phyloP scores from a whole-genome alignment of 2,113 vertebrate genomes.

The Haliaeetus leucogaster region DNA sequence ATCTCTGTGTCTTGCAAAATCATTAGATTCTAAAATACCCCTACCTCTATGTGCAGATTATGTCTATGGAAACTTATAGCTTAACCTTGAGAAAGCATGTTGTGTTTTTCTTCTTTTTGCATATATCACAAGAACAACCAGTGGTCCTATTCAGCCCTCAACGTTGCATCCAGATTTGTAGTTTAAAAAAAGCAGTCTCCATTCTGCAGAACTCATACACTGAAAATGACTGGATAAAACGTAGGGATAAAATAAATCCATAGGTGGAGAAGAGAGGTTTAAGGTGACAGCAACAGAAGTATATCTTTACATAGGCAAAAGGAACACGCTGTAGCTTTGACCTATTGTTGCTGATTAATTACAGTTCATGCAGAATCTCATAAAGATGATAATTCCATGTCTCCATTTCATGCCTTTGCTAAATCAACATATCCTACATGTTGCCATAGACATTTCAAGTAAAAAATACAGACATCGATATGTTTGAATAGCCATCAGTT shows the following conservation, averaged over 20 bases:
- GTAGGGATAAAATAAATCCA: background rate
- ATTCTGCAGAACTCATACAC: background rate
- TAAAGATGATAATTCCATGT: background rate
- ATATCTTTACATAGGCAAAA: background rate
- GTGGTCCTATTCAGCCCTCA: background rate
- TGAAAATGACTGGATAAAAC: background rate
- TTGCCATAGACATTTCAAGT: background rate
- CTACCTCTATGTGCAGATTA: background rate
- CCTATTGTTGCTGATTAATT: background rate
- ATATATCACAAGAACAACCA: background rate
- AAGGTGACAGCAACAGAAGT: background rate
- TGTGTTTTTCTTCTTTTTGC: background rate
- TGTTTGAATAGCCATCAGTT: background rate
- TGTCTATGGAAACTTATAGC: background rate
- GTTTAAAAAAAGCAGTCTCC: background rate
- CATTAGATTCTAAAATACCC: background rate
- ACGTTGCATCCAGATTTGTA: background rate
- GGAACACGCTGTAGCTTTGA: background rate
- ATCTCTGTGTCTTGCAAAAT: background rate
- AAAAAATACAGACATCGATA: background rate
- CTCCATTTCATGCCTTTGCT: background rate
- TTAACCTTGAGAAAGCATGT: background rate
- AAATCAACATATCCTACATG: background rate
- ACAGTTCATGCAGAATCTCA: background rate
- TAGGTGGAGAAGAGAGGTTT: background rate